Base-by-base conservation (phyloP, 2,888 invertebrate genomes). In the Xanthia togata region DNA sequence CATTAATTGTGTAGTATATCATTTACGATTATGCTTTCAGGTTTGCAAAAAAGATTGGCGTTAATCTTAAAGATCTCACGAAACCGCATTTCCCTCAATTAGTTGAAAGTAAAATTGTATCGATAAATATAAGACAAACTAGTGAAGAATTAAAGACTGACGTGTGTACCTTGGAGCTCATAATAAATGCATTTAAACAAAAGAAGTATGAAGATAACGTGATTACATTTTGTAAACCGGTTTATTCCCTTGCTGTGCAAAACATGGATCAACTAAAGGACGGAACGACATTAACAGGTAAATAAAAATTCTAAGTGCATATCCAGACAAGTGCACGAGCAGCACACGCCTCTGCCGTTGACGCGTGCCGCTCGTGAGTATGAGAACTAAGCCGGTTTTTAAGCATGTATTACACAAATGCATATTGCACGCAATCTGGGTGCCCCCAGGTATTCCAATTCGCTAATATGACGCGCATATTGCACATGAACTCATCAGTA, bases 241-340 rank as follows among this genome's bases (percentile, higher is more conserved):
- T 99, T 14, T 99, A 99, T 91, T 98, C 98, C 74, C 97, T 98
- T 81, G 97, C 97, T 26, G 94, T 98, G n/a, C 97, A 97, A 20
- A 97, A 97, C 64, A 97, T 98, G 5, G 96, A 97, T 0, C 98
- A 98, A 89, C 92, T 99, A 6, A 95, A 92, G 59, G 92, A 96
- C 47, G 98, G 98, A 0, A 97, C 97, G 82, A 92, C 96, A 17
- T 93, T 98, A 69, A 98, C 97, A 70, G 98, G 97, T 97, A 92
- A 88, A 14, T 35, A 8, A 12, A 9, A 50, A 23, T 57, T 38
- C 4, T 9, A 38, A n/a, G 4, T 47, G 17, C 5, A 38, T 38
- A 35, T n/a, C 12, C 47, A 67, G 2, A 47, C 23, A 50, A 23
- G 4, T 55, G 55, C 11, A 12, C n/a, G 3, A 55, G n/a, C 55